Conservation (phyloP, 1,140 invertebrate genomes). For the Trachelipus rathkii region DNA sequence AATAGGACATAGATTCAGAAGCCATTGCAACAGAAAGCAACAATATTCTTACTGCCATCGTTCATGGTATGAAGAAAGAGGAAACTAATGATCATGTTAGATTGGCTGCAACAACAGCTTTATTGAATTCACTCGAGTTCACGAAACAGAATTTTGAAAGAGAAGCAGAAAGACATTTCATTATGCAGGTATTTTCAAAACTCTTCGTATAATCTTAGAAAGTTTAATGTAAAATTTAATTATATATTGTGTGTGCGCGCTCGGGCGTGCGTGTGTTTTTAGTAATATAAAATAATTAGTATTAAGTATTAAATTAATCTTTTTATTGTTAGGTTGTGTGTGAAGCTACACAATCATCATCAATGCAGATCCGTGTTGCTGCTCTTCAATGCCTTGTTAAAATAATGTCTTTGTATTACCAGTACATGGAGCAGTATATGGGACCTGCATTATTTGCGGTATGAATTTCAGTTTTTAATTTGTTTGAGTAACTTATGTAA, state of each 20-base stretch:
- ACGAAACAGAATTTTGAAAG: slow-evolving; percentile 98
- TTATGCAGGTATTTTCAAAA: slow-evolving; percentile 82
- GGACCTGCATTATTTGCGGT: slow-evolving; percentile 92
- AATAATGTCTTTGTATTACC: slow-evolving; percentile 98
- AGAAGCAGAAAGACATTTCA: slow-evolving; percentile 94
- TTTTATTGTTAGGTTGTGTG: slow-evolving; percentile 62
- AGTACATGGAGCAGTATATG: slow-evolving; percentile 99
- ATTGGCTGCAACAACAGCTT: slow-evolving; percentile 90
- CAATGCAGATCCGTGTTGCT: slow-evolving; percentile 86
- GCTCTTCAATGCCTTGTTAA: slow-evolving; percentile 97
- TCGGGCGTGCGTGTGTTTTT: no score
- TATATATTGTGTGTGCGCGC: no score
- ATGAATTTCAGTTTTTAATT: slow-evolving; percentile 49
- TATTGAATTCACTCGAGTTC: slow-evolving; percentile 98
- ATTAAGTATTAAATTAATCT: no score
- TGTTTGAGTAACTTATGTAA: neutral
- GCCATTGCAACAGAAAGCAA: slow-evolving; percentile 88
- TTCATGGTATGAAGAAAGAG: slow-evolving; percentile 91
- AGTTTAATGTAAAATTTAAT: neutral
- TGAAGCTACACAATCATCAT: slow-evolving; percentile 64
- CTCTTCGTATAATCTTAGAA: neutral
- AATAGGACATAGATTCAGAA: slow-evolving; percentile 67
- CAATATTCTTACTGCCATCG: slow-evolving; percentile 95
- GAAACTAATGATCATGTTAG: slow-evolving; percentile 77
- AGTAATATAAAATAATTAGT: no score